Evolutionary conservation across 1,140 invertebrate species (phyloP), one percentile per base, ranked within the genome.

Genomic region (Drosophila pseudoobscura): DNA sequence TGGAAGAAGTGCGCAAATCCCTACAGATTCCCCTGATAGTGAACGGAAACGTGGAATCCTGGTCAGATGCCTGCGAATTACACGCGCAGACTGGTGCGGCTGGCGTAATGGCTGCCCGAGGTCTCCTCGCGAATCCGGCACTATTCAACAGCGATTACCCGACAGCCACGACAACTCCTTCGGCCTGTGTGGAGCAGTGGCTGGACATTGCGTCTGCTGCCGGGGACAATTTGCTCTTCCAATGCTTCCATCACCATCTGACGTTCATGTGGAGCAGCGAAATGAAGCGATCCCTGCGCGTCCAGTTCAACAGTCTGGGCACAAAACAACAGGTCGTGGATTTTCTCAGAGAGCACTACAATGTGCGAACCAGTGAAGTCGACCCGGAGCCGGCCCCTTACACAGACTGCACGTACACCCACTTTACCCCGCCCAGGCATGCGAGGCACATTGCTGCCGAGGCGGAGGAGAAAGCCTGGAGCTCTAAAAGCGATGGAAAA

Each of bases 231-330:
- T 91, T 95, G 75, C 93, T 94, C 43, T 98, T 97, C 92, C 94
- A 95, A 60, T 95, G 94, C 89, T 97, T 98, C 85, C 98, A 99
- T 92, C 97, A 98, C 91, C 98, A 99, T 93, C 93, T 99, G 53
- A 96, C 97, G 47, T 98, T 97, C 89, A 99, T 99, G 98, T 92
- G 97, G 75, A 96, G 97, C 91, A 96, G 95, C 92, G 87, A 96
- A 44, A 92, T 98, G 66, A 92, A 94, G 5, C 95, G 94, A 75
- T 91, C 93, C 50, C 94, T 96, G 80, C 94, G 95, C 75, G 91
- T 93, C 70, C 91, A 95, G 52, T 98, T 98, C 89, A 98, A 98
- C 92, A 93, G 93, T 70, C 92, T 98, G 24, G 94, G 93, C 62
- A 94, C 92, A 66, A 95, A 94, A 73, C 90, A 94, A 55, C 92